Base-by-base conservation (phyloP, 1,140 invertebrate species). In the Platyura marginata region DNA sequence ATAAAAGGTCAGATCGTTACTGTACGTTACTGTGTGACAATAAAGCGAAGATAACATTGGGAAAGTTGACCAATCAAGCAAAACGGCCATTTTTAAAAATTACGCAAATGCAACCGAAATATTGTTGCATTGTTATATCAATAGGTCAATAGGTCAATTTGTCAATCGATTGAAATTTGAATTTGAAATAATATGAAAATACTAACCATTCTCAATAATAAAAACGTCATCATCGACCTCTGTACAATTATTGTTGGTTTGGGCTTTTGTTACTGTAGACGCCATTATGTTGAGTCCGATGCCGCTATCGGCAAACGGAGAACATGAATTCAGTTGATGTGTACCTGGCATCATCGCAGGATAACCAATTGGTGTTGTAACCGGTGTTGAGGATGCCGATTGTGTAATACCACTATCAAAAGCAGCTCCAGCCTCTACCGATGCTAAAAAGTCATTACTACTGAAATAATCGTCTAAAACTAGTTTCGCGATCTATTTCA, bases 401-500 rank as follows among this genome's bases (percentile, higher is more conserved):
- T 18, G 10, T 20, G 54, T 36, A 8, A 51, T 50, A 18, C 47
- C 53, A 5, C 55, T 53, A 47, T 61, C 56, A 38, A 59, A 57
- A 5, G 55, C 55, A 25, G 51, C 55, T 21, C 57, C 55, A n/a
- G 58, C 59, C 44, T 61, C 59, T 32, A 58, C 49, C 22, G 58
- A 56, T 38, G 55, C 54, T 43, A 61, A 49, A 44, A 61, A 61
- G 34, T 61, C 56, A 0, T 55, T 55, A 48, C 55, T 61, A 46
- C 55, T 59, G 57, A 89, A 89, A 61, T 84, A 81, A 59, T 87
- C 82, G 52, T 88, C 84, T 48, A 90, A 62, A 41, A 87, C 77
- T 47, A 87, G 65, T 67, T 88, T 88, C 38, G 83, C 84, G 48
- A 77, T 81, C 83, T 88, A 18, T n/a, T n/a, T n/a, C n/a, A n/a